Conservation (phyloP, 1,140 invertebrate species). For the Macrobrachium rosenbergii region DNA sequence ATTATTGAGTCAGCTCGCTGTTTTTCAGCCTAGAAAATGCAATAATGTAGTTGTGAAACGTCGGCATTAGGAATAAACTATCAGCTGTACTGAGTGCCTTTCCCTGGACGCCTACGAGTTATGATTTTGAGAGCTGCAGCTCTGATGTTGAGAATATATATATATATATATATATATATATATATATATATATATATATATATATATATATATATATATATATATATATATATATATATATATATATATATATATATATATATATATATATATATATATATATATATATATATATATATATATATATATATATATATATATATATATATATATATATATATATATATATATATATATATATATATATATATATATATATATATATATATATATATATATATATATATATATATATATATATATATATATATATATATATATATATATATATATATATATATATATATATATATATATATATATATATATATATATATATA, state of each 20-base stretch:
- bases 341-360: slow-evolving; percentile 19
- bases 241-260: not conserved
- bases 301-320: not conserved
- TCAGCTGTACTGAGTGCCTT: no score
- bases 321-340: slow-evolving; percentile 3
- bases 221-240: not conserved
- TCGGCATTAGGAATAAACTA: no score
- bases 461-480: not conserved
- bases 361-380: not conserved
- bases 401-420: not conserved
- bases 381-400: not conserved
- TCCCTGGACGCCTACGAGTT: no score
- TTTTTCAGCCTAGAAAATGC: no score
- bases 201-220: not conserved
- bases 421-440: not conserved
- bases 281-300: slow-evolving; percentile 6
- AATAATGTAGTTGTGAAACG: no score
- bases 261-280: not conserved
- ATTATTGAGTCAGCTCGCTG: no score
- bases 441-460: slow-evolving; percentile 3
- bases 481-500: not conserved
- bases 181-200: slow-evolving; percentile 22
- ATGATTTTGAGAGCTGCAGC: no score
- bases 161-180: slow-evolving; percentile 12
- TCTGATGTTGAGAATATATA: no score